Conservation (phyloP, 2,797 vertebrate genomes). For the Discoglossus pictus region DNA sequence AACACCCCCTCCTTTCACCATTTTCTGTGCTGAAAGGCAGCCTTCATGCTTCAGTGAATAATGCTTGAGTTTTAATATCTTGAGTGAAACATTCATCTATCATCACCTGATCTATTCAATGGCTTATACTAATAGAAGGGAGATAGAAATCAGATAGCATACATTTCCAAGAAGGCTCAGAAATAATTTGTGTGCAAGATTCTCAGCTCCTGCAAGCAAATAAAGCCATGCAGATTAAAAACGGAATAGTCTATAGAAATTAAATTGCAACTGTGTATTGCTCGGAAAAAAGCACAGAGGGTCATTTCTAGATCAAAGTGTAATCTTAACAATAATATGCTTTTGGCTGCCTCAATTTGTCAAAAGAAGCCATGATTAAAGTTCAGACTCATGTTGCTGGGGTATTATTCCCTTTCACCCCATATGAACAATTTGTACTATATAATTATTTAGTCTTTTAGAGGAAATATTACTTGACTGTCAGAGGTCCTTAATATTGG, state of each 20-base stretch:
- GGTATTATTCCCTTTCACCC: too few species aligned
- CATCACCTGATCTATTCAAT: conserved; percentile 41
- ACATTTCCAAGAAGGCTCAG: conserved; percentile 31
- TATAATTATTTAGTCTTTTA: too few species aligned
- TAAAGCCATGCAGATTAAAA: conserved; percentile 35
- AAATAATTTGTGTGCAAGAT: conserved; percentile 34
- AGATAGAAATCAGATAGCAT: conserved; percentile 38
- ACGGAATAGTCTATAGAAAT: conserved; percentile 15
- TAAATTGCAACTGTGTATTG: conserved; percentile 14
- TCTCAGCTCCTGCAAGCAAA: conserved; percentile 9
- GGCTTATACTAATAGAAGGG: conserved; percentile 44
- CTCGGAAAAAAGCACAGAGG: conserved; percentile 13
- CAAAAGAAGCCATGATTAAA: conserved; percentile 10
- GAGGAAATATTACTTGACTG: too few species aligned
- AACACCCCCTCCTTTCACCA: conserved; percentile 11
- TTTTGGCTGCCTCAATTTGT: not conserved
- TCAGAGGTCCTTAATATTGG: not conserved
- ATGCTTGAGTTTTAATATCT: conserved; percentile 47
- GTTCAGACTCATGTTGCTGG: not conserved
- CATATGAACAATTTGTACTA: too few species aligned
- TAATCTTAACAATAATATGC: conserved; percentile 21
- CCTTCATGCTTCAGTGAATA: conserved; percentile 40
- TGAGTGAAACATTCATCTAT: conserved; percentile 37
- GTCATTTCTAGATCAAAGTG: conserved; percentile 37
- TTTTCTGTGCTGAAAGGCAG: conserved; percentile 35